phyloP scores from a whole-genome alignment of 2,113 vertebrate species.

The Scolopax mira region DNA sequence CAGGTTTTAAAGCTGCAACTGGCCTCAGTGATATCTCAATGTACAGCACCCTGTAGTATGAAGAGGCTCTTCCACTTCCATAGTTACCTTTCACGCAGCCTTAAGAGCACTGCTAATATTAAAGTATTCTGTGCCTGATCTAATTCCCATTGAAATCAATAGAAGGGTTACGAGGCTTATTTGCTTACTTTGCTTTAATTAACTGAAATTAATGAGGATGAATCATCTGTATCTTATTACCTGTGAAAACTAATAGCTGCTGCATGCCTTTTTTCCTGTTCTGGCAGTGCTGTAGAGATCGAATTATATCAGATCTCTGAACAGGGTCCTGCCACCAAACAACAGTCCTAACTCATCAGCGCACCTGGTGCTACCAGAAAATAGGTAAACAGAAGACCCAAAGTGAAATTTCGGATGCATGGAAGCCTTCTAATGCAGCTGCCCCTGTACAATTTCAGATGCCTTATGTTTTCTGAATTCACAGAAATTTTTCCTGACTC shows the following conservation, averaged over 20 bases:
- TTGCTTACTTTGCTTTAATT: background rate
- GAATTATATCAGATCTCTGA: background rate
- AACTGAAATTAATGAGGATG: background rate
- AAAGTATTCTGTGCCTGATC: background rate
- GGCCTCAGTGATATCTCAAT: background rate
- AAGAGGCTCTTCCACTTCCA: background rate
- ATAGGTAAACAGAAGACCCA: background rate
- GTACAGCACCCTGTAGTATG: background rate
- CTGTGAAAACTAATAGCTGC: background rate
- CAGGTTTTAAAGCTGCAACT: background rate
- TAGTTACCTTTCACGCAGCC: background rate
- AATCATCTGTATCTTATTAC: background rate
- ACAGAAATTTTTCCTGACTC: background rate
- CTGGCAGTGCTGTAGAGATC: background rate
- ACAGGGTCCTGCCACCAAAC: background rate
- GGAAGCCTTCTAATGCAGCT: background rate
- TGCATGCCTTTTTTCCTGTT: background rate
- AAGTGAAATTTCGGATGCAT: background rate
- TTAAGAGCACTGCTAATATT: background rate
- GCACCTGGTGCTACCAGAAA: background rate
- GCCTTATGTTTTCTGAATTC: background rate
- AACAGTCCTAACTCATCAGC: no score
- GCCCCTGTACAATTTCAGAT: background rate
- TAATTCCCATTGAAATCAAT: background rate
- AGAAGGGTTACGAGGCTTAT: background rate